Percentiles rank a stretch among this genome's conserved stretches.
Evolutionary conservation across 2,888 invertebrate species (phyloP).

Genomic region (Colletes collaris): DNA sequence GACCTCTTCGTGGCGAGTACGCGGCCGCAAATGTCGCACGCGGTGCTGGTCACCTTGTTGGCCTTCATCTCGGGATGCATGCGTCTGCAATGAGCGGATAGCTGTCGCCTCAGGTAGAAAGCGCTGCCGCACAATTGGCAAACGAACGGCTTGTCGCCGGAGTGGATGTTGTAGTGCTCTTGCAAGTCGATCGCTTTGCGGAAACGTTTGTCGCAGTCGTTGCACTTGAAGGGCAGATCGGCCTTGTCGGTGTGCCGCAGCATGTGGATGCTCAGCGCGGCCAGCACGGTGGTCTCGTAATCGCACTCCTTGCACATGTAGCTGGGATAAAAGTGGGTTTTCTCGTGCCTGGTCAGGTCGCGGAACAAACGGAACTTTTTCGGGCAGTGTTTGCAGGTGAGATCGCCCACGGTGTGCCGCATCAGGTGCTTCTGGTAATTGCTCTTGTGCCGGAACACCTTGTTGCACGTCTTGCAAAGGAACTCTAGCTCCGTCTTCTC

Average conservation of each 20-base stretch:
- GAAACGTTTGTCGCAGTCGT: slow-evolving; percentile 80
- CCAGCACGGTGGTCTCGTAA: slow-evolving; percentile 80
- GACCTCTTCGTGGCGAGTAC: slow-evolving; percentile 79
- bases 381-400: slow-evolving; percentile 79
- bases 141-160: slow-evolving; percentile 80
- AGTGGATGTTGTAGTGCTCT: slow-evolving; percentile 81
- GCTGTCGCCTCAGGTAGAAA: slow-evolving; percentile 77
- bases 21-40: slow-evolving; percentile 81
- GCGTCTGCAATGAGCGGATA: slow-evolving; percentile 79
- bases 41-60: slow-evolving; percentile 79
- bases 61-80: slow-evolving; percentile 80
- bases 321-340: slow-evolving; percentile 80
- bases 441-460: slow-evolving; percentile 78
- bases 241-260: slow-evolving; percentile 78
- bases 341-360: slow-evolving; percentile 80
- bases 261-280: slow-evolving; percentile 79
- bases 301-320: slow-evolving; percentile 81
- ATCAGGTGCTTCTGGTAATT: slow-evolving; percentile 79
- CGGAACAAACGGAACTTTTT: slow-evolving; percentile 80
- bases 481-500: slow-evolving; percentile 72
- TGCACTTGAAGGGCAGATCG: slow-evolving; percentile 79
- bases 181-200: slow-evolving; percentile 79
- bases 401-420: slow-evolving; percentile 78
- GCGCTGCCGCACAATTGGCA: slow-evolving; percentile 77
- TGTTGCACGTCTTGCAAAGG: slow-evolving; percentile 78